These are phyloP conservation scores for Hoplias malabaricus DNA, from an alignment of 2,113 vertebrate genomes.

Conservation along the genomic window DNA sequence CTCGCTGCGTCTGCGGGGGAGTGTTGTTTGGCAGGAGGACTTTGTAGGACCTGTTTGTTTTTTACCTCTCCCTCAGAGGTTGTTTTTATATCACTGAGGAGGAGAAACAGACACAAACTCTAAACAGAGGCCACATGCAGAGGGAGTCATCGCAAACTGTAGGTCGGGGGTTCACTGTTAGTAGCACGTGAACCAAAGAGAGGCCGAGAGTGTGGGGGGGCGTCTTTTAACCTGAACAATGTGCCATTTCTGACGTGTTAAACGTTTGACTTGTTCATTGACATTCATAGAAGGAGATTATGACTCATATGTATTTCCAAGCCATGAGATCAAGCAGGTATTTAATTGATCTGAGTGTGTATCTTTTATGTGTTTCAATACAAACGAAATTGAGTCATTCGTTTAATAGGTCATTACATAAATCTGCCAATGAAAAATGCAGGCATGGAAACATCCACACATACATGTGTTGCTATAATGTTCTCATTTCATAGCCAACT, in stretches of 20 bases:
- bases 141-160: neutral
- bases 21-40: conserved; percentile 8
- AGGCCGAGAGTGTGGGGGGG: neutral
- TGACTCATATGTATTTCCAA: neutral
- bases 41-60: neutral
- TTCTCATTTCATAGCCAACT: conserved; percentile 30
- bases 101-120: conserved; percentile 6
- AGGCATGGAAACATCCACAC: too few species aligned
- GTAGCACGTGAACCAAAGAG: conserved; percentile 17
- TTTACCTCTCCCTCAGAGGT: neutral
- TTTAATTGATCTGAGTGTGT: too few species aligned
- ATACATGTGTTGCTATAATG: neutral
- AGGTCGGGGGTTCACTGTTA: neutral
- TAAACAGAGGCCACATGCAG: conserved; percentile 17
- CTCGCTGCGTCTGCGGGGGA: neutral
- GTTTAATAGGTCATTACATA: neutral
- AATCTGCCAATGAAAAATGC: neutral
- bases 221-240: neutral
- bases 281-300: neutral
- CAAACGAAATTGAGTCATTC: neutral
- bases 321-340: too few species aligned
- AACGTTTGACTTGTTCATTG: neutral
- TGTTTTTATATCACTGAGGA: conserved; percentile 35
- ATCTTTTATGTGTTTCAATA: neutral
- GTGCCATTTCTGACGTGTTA: neutral